These are phyloP conservation scores for Gopherus evgoodei DNA, from an alignment of 2,113 vertebrate species.

Conservation along the genomic window DNA sequence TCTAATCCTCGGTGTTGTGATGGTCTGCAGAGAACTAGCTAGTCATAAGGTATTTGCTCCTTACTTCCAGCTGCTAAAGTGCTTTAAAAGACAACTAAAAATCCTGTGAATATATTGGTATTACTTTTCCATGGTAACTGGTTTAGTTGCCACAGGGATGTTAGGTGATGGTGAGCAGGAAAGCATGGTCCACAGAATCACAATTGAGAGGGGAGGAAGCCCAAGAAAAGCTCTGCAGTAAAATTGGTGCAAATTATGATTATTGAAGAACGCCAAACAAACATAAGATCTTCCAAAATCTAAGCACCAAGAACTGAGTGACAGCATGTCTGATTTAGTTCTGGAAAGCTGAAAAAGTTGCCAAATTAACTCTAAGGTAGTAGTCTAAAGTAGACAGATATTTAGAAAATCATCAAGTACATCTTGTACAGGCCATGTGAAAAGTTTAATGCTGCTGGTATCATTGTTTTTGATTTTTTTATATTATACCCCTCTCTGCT, in stretches of 20 bases:
- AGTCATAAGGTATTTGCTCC: background rate
- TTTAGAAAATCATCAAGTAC: background rate
- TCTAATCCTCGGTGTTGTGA: background rate
- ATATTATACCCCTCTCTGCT: background rate
- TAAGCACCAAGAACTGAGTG: background rate
- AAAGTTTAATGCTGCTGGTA: background rate
- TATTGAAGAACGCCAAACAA: no score
- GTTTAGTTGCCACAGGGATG: no score
- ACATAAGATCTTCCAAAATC: background rate
- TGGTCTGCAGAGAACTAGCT: background rate
- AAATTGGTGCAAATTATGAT: no score
- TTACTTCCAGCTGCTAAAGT: background rate
- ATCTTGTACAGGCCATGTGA: background rate
- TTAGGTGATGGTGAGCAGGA: no score
- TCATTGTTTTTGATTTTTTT: background rate
- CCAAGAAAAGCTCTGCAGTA: no score
- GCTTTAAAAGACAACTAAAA: background rate
- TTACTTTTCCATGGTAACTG: no score
- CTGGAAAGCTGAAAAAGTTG: background rate
- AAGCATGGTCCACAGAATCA: no score
- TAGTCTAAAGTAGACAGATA: rapidly evolving
- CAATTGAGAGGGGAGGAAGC: background rate
- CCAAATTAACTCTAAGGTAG: background rate
- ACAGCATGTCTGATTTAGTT: background rate
- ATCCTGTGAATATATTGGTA: background rate